Percentiles rank a stretch among this genome's conserved stretches.
Evolutionary conservation across 2,113 vertebrate species (phyloP).

Genomic region (Apaloderma vittatum): DNA sequence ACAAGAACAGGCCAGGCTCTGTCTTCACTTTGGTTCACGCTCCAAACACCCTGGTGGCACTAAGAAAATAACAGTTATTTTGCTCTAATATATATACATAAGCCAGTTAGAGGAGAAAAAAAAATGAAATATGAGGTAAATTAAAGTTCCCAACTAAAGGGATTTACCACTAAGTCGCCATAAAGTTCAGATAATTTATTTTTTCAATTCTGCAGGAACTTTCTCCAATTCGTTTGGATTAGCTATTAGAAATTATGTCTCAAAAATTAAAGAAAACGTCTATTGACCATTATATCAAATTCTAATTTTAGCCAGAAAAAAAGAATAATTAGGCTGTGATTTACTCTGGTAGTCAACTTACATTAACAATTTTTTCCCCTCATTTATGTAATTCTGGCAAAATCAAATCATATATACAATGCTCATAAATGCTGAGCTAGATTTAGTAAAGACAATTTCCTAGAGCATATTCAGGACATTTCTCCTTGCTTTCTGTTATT

Average conservation of each 20-base stretch:
- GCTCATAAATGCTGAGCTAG: not conserved
- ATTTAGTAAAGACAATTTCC: slow-evolving; percentile 71
- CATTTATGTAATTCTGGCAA: slow-evolving; percentile 43
- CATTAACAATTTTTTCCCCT: not conserved
- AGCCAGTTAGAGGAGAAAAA: slow-evolving; percentile 1
- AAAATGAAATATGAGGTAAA: slow-evolving; percentile 61
- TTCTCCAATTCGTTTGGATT: slow-evolving; percentile 52
- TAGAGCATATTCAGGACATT: slow-evolving; percentile 34
- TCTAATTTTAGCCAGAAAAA: slow-evolving; percentile 63
- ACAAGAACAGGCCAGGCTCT: rapidly evolving
- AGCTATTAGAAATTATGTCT: slow-evolving; percentile 50
- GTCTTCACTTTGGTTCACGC: not conserved
- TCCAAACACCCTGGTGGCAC: not conserved
- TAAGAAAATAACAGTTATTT: slow-evolving; percentile 7
- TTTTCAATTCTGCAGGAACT: slow-evolving; percentile 66
- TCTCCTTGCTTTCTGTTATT: slow-evolving; percentile 35
- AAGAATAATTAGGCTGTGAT: slow-evolving; percentile 54
- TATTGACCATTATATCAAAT: slow-evolving; percentile 71
- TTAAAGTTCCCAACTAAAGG: slow-evolving; percentile 56
- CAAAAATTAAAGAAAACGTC: slow-evolving; percentile 68
- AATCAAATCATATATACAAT: slow-evolving; percentile 55
- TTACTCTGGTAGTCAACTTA: slow-evolving; percentile 56
- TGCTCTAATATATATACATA: slow-evolving; percentile 1
- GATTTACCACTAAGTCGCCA: slow-evolving; percentile 68
- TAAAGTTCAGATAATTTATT: slow-evolving; percentile 66